Conservation (phyloP, 2,888 invertebrate genomes). For the Ametastegia equiseti region DNA sequence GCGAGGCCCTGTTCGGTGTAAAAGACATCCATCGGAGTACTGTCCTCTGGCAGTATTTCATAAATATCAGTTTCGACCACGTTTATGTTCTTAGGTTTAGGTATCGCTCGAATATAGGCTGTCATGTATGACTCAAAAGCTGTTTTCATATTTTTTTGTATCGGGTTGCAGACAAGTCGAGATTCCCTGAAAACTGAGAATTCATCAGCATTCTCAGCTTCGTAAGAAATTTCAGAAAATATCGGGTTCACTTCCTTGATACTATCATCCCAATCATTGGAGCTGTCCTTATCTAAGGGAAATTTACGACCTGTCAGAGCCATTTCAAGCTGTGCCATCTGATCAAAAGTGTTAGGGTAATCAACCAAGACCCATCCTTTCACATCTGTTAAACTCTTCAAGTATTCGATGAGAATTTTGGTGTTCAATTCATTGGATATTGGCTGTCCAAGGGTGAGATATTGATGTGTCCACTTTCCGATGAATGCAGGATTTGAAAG, state of each 20-base stretch:
- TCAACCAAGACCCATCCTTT: constrained; percentile 82
- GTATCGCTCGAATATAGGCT: constrained; percentile 77
- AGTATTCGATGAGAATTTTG: constrained; percentile 80
- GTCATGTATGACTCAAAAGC: constrained; percentile 79
- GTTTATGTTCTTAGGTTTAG: constrained; percentile 52
- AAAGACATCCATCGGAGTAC: constrained; percentile 79
- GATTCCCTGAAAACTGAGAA: constrained; percentile 76
- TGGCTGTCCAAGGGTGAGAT: constrained; percentile 78
- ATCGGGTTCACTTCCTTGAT: constrained; percentile 61
- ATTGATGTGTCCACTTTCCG: constrained; percentile 79
- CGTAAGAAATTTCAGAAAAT: constrained; percentile 66
- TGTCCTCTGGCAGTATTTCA: constrained; percentile 69
- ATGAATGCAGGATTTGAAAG: constrained; percentile 78
- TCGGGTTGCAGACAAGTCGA: constrained; percentile 78
- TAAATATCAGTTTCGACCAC: constrained; percentile 48
- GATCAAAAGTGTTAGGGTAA: constrained; percentile 80
- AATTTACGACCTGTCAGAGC: constrained; percentile 78
- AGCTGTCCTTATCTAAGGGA: constrained; percentile 74
- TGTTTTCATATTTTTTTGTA: constrained; percentile 70
- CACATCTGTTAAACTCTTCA: constrained; percentile 77
- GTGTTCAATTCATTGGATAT: constrained; percentile 79
- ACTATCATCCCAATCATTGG: constrained; percentile 66
- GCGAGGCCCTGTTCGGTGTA: constrained; percentile 80
- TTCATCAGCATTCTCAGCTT: constrained; percentile 75
- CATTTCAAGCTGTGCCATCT: constrained; percentile 81